Percentiles rank a stretch among this genome's conserved stretches.
These are phyloP conservation scores for Nannoperca obscura DNA, from an alignment of 2,797 vertebrate genomes.

Conservation along the genomic window DNA sequence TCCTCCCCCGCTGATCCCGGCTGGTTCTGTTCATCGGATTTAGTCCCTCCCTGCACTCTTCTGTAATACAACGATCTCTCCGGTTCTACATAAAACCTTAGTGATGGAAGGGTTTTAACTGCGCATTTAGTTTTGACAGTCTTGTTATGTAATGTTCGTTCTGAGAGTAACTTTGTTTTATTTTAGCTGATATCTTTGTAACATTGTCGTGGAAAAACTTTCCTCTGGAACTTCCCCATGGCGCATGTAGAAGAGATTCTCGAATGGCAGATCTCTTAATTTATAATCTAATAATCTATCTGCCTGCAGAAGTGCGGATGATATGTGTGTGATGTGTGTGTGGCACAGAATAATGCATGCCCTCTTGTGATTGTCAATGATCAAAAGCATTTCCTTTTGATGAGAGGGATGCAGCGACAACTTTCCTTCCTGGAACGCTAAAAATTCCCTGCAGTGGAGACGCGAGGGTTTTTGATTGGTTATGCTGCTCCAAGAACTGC, in stretches of 20 bases:
- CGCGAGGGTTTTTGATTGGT: slow-evolving; percentile 69
- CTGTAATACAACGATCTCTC: slow-evolving; percentile 5
- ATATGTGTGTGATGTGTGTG: slow-evolving; percentile 6
- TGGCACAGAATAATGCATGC: slow-evolving; percentile 63
- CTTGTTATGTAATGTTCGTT: slow-evolving; percentile 22
- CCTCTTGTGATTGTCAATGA: slow-evolving; percentile 65
- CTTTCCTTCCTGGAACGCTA: slow-evolving; percentile 52
- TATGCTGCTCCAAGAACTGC: slow-evolving; percentile 47
- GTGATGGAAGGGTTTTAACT: background rate
- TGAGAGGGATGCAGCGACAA: slow-evolving; percentile 52
- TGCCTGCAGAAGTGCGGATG: slow-evolving; percentile 23
- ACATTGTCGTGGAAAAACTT: background rate
- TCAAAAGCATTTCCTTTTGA: slow-evolving; percentile 63
- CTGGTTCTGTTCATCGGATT: slow-evolving; percentile 59
- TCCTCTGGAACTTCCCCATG: background rate
- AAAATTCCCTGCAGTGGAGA: slow-evolving; percentile 49
- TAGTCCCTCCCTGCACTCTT: slow-evolving; percentile 10
- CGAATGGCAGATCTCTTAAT: slow-evolving; percentile 61
- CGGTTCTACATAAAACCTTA: slow-evolving; percentile 4
- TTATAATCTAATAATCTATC: slow-evolving; percentile 72
- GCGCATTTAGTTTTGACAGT: background rate
- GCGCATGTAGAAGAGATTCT: slow-evolving; percentile 45
- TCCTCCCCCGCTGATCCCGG: slow-evolving; percentile 37
- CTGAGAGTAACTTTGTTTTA: background rate
- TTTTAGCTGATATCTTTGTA: background rate